Evolutionary conservation across 2,888 invertebrate genomes (phyloP).

Genomic region (Julus scanicus): DNA sequence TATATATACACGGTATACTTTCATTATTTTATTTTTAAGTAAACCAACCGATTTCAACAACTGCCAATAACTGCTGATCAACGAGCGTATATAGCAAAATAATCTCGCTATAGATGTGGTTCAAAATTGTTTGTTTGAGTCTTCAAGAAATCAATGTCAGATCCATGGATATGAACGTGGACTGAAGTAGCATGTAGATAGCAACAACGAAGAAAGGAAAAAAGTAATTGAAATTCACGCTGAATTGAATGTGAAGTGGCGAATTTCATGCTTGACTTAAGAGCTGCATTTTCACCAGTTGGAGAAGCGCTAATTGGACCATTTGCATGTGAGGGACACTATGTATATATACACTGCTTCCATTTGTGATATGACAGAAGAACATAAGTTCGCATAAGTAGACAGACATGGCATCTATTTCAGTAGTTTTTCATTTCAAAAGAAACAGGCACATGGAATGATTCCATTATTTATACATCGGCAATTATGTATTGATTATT

Average conservation of each 20-base stretch:
- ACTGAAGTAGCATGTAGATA: background rate
- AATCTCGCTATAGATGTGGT: no score
- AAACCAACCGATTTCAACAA: no score
- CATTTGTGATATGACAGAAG: background rate
- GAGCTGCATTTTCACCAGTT: conserved; percentile 46
- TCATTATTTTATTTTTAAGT: no score
- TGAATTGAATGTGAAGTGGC: conserved; percentile 31
- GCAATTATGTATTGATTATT: background rate
- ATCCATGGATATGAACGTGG: background rate
- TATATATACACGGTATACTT: no score
- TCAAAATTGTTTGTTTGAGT: background rate
- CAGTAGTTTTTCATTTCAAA: conserved; percentile 11
- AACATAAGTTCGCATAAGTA: background rate
- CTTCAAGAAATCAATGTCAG: background rate
- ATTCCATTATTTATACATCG: conserved; percentile 35
- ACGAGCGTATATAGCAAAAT: no score
- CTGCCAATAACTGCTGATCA: no score
- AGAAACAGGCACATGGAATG: background rate
- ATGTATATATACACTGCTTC: background rate
- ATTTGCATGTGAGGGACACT: background rate
- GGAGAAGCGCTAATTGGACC: conserved; percentile 43
- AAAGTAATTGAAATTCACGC: conserved; percentile 45
- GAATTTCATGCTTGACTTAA: conserved; percentile 44
- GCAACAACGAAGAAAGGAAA: background rate
- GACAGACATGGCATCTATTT: conserved; percentile 5